A percentile compares a stretch with the other conserved stretches of the same genome.
Conservation (phyloP, 2,888 invertebrate genomes). For the Physocephala rufipes region DNA sequence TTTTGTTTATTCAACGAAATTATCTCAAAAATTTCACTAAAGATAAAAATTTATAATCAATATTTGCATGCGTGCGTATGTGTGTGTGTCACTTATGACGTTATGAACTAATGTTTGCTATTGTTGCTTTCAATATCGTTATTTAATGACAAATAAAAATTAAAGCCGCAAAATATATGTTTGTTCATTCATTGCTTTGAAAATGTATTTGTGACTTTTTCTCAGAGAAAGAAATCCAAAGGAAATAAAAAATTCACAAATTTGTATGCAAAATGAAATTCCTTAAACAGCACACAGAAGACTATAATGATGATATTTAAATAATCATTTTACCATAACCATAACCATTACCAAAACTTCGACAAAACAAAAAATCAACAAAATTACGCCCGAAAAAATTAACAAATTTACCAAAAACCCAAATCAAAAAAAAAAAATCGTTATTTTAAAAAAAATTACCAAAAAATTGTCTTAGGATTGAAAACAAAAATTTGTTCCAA, state of each 20-base stretch:
- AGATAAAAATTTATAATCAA: background rate
- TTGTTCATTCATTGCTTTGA: background rate
- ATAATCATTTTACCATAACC: too few relatives aligned
- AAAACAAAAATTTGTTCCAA: constrained; percentile 48
- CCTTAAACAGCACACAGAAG: background rate
- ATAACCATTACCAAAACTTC: background rate
- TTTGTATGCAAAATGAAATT: constrained; percentile 16
- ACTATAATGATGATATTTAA: background rate
- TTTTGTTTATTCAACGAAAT: background rate
- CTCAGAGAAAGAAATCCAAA: background rate
- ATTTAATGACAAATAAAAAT: background rate
- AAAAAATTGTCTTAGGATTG: too few relatives aligned
- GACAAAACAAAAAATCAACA: constrained; percentile 10
- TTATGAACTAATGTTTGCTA: constrained; percentile 4
- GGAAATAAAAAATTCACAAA: too few relatives aligned
- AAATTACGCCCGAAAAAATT: constrained; percentile 20
- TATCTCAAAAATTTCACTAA: background rate
- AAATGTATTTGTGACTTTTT: background rate
- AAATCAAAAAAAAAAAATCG: constrained; percentile 20
- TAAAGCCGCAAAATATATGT: background rate
- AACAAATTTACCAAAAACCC: constrained; percentile 14
- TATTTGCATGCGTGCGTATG: background rate
- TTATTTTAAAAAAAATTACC: constrained; percentile 13
- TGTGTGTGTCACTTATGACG: background rate
- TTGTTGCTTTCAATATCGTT: background rate